Evolutionary conservation across 92 coral and sea anemone species (phyloP), one percentile per base, ranked within the genome.

Genomic region (Heteractis magnifica): DNA sequence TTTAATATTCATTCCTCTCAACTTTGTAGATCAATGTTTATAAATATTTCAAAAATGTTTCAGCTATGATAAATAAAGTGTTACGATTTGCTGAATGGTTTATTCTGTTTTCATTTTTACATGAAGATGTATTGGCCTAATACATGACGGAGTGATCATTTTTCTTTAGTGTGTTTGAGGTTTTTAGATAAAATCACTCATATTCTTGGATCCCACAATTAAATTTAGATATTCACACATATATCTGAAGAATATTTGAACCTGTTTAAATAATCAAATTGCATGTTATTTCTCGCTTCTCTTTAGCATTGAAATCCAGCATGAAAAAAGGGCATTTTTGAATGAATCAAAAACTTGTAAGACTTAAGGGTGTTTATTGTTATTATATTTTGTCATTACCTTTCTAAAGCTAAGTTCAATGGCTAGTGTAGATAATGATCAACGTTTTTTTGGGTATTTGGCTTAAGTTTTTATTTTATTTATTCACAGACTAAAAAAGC

Each of bases 111-210:
- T 12, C 44, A 34, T 34, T 62, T 62, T 18, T 9, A 68, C 49
- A 7, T 26, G 72, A 65, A 65, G 41, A 5, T 65, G 34, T 65
- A 65, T 59, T 59, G 41, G 41, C 72, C 41, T 20, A 14, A 20
- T 65, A 65, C 72, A 6, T 68, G 4, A 21, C 49, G 26, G 49
- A 68, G 73, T 68, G 73, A 3, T 68, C 73, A 68, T 68, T 68
- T 68, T 68, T 68, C 50, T 68, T 68, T 23, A 8, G 19, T 50
- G 48, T 10, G 62, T 59, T 48, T 58, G 44, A 60, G 75, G 60
- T 65, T 79, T 79, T 41, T 52, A 79, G 75, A 79, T 79, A 65
- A 60, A 79, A 56, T 56, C 65, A 34, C n/a, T 12, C 72, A 26
- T 53, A 65, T 78, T n/a, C 23, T 62, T 62, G 23, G 20, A 62